Evolutionary conservation across 2,797 vertebrate genomes (phyloP).

Genomic region (Dicrostonyx torquatus): DNA sequence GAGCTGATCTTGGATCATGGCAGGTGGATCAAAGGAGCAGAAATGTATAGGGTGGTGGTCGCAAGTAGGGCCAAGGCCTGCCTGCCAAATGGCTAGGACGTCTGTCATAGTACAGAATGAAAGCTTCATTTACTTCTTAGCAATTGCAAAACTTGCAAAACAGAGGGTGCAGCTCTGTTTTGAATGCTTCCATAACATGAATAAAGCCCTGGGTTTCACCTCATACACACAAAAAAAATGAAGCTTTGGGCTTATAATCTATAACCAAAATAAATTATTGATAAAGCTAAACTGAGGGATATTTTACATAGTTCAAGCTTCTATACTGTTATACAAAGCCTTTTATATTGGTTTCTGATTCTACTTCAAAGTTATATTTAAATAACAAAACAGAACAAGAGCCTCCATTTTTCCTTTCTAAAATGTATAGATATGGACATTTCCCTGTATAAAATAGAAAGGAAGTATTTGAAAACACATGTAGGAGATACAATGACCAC

Average conservation of each 20-base stretch:
- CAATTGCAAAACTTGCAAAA: neutral
- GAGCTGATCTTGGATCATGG: neutral
- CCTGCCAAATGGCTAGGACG: neutral
- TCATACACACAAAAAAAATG: too few relatives aligned
- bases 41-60: neutral
- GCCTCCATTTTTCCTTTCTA: neutral
- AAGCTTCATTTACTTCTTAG: neutral
- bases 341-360: slow-evolving; percentile 53
- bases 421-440: neutral
- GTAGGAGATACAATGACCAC: neutral
- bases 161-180: neutral
- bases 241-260: neutral
- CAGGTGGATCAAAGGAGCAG: neutral
- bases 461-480: slow-evolving; percentile 36
- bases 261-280: neutral
- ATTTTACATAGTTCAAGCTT: slow-evolving; percentile 30
- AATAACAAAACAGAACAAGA: neutral
- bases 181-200: neutral
- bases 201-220: neutral
- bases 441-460: neutral
- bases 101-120: neutral
- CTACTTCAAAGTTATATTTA: slow-evolving; percentile 23
- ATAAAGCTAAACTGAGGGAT: neutral
- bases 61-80: neutral
- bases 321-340: neutral